Evolutionary conservation across 2,113 vertebrate species (phyloP).

Genomic region (Calidris pugnax): DNA sequence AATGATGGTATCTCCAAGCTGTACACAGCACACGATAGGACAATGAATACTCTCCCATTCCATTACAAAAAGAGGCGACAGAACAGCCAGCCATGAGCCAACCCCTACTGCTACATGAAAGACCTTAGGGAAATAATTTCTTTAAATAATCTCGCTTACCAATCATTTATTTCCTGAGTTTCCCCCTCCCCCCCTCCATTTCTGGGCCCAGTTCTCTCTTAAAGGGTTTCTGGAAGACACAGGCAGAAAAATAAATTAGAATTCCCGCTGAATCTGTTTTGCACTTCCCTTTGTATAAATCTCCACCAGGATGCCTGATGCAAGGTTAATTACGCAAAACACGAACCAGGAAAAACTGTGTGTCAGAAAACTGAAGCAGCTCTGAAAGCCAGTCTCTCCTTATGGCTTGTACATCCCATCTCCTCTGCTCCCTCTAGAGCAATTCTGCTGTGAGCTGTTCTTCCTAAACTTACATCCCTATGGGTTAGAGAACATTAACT

Average conservation of each 20-base stretch:
- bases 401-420: not conserved
- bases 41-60: not conserved
- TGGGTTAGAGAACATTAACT: conserved; percentile 45
- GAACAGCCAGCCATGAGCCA: not conserved
- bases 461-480: conserved; percentile 21
- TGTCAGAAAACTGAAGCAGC: not conserved
- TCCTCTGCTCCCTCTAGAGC: conserved; percentile 38
- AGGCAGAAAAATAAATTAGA: not conserved
- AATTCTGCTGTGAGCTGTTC: conserved; percentile 46
- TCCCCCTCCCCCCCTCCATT: not conserved
- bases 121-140: not conserved
- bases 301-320: not conserved
- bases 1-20: not conserved
- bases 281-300: not conserved
- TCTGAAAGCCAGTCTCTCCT: not conserved
- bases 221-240: not conserved
- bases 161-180: not conserved
- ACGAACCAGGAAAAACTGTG: not conserved
- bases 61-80: not conserved
- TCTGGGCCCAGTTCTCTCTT: not conserved
- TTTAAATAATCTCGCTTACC: conserved; percentile 7
- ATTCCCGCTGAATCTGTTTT: not conserved
- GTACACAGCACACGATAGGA: not conserved
- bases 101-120: not conserved
- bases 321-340: conserved; percentile 13